Conservation (phyloP, 2,888 invertebrate species). For the Nematopogon swammerdamellus region DNA sequence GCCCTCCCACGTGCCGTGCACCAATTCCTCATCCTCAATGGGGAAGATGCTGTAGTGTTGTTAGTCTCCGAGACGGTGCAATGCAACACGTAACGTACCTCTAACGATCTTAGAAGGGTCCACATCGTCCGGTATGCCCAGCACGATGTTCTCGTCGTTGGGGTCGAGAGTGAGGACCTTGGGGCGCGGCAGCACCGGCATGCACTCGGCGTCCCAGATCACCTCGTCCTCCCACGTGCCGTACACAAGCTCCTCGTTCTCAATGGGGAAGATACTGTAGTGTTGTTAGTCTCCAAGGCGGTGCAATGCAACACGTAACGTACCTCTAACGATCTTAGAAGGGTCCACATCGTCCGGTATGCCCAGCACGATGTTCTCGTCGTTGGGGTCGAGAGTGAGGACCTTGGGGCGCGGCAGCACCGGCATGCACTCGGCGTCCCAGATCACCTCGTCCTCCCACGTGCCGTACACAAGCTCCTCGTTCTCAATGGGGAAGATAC, state of each 20-base stretch:
- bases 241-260: conserved; percentile 94
- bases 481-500: conserved; percentile 97
- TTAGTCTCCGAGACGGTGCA: too few relatives aligned
- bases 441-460: conserved; percentile 99
- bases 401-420: conserved; percentile 91
- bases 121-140: conserved; percentile 93
- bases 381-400: conserved; percentile 93
- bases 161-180: too few relatives aligned
- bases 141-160: conserved; percentile 95
- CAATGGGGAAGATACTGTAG: conserved; percentile 98
- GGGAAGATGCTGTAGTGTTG: conserved; percentile 99
- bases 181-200: too few relatives aligned
- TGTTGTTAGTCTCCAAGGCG: too few relatives aligned
- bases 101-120: conserved; percentile 79
- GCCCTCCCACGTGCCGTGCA: conserved; percentile 95
- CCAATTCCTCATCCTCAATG: conserved; percentile 94
- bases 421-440: conserved; percentile 91
- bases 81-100: conserved; percentile 29
- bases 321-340: conserved; percentile 67
- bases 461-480: conserved; percentile 91
- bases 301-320: conserved; percentile 4
- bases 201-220: too few relatives aligned
- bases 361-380: conserved; percentile 94
- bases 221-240: conserved; percentile 97
- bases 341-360: conserved; percentile 96